Base-by-base conservation (phyloP, 2,113 vertebrate genomes). In the Syngnathus scovelli region DNA sequence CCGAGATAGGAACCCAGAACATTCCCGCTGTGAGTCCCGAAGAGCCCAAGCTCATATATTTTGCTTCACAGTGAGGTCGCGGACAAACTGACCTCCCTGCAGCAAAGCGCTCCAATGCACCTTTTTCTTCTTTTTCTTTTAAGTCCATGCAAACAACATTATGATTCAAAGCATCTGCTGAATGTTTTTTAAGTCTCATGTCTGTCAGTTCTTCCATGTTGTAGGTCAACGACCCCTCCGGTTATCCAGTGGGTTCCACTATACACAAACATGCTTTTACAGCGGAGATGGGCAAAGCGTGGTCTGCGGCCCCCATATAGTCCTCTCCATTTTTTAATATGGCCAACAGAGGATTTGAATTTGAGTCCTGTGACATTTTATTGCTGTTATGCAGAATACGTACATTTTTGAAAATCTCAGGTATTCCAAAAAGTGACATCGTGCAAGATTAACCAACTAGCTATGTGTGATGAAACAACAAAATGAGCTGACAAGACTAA, bases 171-270 rank as follows among this genome's bases (percentile, higher is more conserved):
- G 78, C 46, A 61, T 61, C 64, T 69, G 61, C 65, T 70, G 66
- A 67, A 71, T 74, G 59, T 70, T 83, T 75, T 64, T 70, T 39
- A 60, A 33, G 38, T 69, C 71, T 76, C 71, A 69, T 66, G 55
- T 67, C 65, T 70, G 71, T 80, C 58, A 74, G 52, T 69, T 67
- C 79, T 76, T 67, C 82, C 67, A 73, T 41, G 88, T 86, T 89
- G 88, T 23, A 62, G n/a, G n/a, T 61, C 59, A 61, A 41, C 39
- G 41, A 43, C 87, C 72, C 46, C 64, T 73, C 60, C 44, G 69
- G 74, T 80, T 67, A 36, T 64, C 70, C 52, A 37, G 23, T 56
- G 54, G 54, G 54, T 3, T 27, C 64, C 74, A 7, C 70, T 54
- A 37, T 27, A 69, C 4, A 49, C 59, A 62, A 61, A 64, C 44